phyloP scores from a whole-genome alignment of 1,140 invertebrate species.

The Sycophaga agraensis region DNA sequence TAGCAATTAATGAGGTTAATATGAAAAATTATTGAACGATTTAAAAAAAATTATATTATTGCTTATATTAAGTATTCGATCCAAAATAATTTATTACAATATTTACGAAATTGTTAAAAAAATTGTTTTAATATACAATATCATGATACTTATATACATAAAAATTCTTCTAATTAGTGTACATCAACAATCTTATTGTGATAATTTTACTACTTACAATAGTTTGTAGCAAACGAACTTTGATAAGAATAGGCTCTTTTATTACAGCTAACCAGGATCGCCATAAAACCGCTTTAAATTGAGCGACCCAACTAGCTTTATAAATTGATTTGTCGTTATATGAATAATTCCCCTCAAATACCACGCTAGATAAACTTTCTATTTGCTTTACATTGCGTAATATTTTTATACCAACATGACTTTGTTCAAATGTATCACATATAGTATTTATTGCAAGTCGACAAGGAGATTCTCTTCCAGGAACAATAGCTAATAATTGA shows the following conservation, averaged over 20 bases:
- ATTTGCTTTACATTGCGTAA: slow-evolving; percentile 58
- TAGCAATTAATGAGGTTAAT: too few relatives aligned
- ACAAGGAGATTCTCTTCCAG: slow-evolving; percentile 76
- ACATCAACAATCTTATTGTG: too few relatives aligned
- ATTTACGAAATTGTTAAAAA: too few relatives aligned
- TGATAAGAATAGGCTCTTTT: slow-evolving; percentile 87
- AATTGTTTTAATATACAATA: too few relatives aligned
- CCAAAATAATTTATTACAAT: too few relatives aligned
- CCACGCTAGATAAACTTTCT: slow-evolving; percentile 39
- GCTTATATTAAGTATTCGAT: too few relatives aligned
- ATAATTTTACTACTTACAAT: slow-evolving; percentile 81
- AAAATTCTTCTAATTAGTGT: too few relatives aligned
- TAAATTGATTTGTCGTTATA: slow-evolving; percentile 55
- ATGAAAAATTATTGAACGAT: too few relatives aligned
- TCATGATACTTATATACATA: too few relatives aligned
- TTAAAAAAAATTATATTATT: too few relatives aligned
- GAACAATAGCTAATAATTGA: slow-evolving; percentile 84
- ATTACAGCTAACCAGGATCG: slow-evolving; percentile 83
- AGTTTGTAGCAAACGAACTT: slow-evolving; percentile 85
- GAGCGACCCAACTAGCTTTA: slow-evolving; percentile 83
- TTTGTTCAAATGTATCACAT: slow-evolving; percentile 72
- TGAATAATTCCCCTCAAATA: slow-evolving; percentile 11
- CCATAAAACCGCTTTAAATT: slow-evolving; percentile 89
- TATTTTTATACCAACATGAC: slow-evolving; percentile 64
- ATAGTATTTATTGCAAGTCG: slow-evolving; percentile 74